Evolutionary conservation across 2,113 vertebrate species (phyloP).

Genomic region (Pipa parva): DNA sequence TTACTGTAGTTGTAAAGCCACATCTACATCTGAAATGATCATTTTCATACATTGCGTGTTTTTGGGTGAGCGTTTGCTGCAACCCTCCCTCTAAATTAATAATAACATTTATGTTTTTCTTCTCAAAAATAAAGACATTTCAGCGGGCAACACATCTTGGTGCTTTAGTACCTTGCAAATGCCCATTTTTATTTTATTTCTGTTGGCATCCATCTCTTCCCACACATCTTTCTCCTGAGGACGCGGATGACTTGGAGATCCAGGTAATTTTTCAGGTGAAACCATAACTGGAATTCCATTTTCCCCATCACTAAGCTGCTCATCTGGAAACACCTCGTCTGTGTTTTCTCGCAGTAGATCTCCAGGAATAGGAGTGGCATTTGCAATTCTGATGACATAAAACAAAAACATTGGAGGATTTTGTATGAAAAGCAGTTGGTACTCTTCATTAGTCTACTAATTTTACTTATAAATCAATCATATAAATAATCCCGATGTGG

Average conservation of each 20-base stretch:
- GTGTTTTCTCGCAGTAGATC: slow-evolving; percentile 93
- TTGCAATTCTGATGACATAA: slow-evolving; percentile 90
- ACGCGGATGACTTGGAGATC: slow-evolving; percentile 72
- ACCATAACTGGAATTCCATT: slow-evolving; percentile 74
- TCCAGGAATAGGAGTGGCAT: slow-evolving; percentile 93
- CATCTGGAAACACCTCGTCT: slow-evolving; percentile 93
- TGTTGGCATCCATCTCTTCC: slow-evolving; percentile 94
- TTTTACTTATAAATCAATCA: no score
- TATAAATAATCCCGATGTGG: no score
- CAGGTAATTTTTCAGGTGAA: slow-evolving; percentile 73
- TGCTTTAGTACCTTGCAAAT: slow-evolving; percentile 83
- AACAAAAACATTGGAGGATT: slow-evolving; percentile 2
- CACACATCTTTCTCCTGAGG: slow-evolving; percentile 89
- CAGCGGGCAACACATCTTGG: no score
- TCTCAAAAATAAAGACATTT: no score
- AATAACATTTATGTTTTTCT: no score
- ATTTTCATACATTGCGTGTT: no score
- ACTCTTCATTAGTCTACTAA: no score
- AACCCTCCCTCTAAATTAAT: no score
- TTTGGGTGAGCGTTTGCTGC: no score
- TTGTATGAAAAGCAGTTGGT: slow-evolving; percentile 22
- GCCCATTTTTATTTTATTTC: slow-evolving; percentile 78
- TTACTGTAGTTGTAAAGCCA: no score
- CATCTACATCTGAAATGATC: no score
- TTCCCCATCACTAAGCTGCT: slow-evolving; percentile 93